These are phyloP conservation scores for Perizoma flavofasciatum DNA, from an alignment of 2,888 invertebrate species.

Conservation along the genomic window DNA sequence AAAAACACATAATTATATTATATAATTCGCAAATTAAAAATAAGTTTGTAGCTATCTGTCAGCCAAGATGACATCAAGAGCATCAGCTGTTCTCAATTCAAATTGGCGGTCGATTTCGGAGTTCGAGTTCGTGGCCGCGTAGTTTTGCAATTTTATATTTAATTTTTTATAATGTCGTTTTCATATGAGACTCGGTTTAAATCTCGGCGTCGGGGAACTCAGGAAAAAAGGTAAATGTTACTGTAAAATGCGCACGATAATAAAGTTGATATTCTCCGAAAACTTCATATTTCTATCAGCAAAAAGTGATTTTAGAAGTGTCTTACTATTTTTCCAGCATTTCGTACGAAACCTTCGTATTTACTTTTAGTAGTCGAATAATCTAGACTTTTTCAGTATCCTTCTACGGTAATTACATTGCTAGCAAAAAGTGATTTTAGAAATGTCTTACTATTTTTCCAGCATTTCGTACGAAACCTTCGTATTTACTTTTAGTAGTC, in stretches of 20 bases:
- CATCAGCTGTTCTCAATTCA: constrained; percentile 19
- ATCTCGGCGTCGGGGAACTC: constrained; percentile 23
- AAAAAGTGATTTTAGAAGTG: not conserved
- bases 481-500: too few species aligned
- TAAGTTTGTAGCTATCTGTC: constrained; percentile 7
- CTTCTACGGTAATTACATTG: too few species aligned
- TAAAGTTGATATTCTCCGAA: too few species aligned
- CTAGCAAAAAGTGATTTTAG: not conserved
- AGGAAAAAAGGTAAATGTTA: constrained; percentile 26
- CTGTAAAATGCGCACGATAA: too few species aligned
- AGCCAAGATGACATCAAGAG: constrained; percentile 6
- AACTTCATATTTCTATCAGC: not conserved
- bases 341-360: too few species aligned
- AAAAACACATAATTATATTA: not conserved
- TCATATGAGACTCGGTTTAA: constrained; percentile 39
- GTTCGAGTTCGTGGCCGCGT: constrained; percentile 16
- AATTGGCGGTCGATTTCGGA: constrained; percentile 17
- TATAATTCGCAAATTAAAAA: constrained; percentile 13
- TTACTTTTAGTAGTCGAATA: too few species aligned
- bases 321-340: too few species aligned
- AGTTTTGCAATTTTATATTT: constrained; percentile 22
- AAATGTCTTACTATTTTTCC: too few species aligned
- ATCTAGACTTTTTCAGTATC: too few species aligned
- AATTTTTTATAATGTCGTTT: constrained; percentile 33
- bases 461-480: too few species aligned